phyloP scores from a whole-genome alignment of 2,113 vertebrate genomes.

The Spermophilus dauricus region DNA sequence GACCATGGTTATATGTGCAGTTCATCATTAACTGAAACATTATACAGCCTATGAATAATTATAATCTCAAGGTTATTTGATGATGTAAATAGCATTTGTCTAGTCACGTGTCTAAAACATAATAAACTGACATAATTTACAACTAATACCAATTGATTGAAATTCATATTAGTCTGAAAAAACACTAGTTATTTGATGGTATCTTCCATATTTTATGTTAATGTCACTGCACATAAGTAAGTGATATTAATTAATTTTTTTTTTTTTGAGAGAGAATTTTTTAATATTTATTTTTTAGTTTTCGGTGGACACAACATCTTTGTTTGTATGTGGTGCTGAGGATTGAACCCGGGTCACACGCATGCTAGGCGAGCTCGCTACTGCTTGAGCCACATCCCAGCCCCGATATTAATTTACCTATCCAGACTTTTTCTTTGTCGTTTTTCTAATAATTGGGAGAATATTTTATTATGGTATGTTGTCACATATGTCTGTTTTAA shows the following conservation, averaged over 20 bases:
- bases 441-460: constrained; percentile 38
- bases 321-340: too few species aligned
- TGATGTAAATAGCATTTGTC: background rate
- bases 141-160: background rate
- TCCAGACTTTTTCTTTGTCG: constrained; percentile 13
- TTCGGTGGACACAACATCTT: too few species aligned
- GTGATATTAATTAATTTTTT: background rate
- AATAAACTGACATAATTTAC: constrained; percentile 11
- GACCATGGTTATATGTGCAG: background rate
- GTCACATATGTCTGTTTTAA: background rate
- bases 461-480: constrained; percentile 52
- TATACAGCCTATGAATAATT: background rate
- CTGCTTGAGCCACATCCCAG: too few species aligned
- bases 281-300: too few species aligned
- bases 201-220: background rate
- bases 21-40: background rate
- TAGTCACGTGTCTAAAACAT: background rate
- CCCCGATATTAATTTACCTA: background rate
- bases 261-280: too few species aligned
- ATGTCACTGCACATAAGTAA: background rate
- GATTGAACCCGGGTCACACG: too few species aligned
- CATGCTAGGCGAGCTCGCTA: too few species aligned
- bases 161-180: constrained; percentile 41
- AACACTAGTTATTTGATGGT: background rate
- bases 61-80: constrained; percentile 16